Conservation (phyloP, 2,797 vertebrate species). For the Karalla daura region DNA sequence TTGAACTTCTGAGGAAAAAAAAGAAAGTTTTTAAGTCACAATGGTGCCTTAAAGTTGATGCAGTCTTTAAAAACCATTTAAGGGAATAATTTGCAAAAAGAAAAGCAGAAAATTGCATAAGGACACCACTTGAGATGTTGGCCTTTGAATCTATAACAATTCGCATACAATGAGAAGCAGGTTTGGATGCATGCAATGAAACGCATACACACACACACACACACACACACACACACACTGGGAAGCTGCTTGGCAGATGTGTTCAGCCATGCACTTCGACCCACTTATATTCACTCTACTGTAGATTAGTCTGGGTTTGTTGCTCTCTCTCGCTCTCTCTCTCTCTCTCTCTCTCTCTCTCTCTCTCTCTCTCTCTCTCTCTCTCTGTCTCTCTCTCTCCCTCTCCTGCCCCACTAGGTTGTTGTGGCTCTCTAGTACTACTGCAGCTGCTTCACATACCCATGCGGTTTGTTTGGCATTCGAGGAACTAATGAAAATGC, state of each 20-base stretch:
- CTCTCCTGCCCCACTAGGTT: constrained; percentile 4
- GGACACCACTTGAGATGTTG: not conserved
- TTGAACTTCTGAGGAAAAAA: no score
- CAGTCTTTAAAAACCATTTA: no score
- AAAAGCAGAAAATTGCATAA: not conserved
- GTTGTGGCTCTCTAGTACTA: constrained; percentile 44
- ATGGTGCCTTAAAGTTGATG: no score
- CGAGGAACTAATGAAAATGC: constrained; percentile 76
- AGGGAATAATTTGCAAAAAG: no score
- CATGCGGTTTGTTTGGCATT: constrained; percentile 64
- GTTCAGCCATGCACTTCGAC: constrained; percentile 49
- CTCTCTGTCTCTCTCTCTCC: constrained; percentile 1
- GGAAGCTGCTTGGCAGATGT: constrained; percentile 67
- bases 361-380: not conserved
- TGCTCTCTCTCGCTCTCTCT: not conserved
- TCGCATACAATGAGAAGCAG: not conserved
- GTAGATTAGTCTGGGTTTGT: constrained; percentile 23
- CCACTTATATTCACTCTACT: constrained; percentile 38
- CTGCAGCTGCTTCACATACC: constrained; percentile 72
- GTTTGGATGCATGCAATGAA: constrained; percentile 16
- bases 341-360: not conserved
- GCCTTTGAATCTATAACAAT: not conserved
- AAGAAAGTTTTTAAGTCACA: no score
- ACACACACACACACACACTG: constrained; percentile 3
- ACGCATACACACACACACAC: constrained; percentile 5